Evolutionary conservation across 2,888 invertebrate species (phyloP).

Genomic region (Drosophila anomelani): DNA sequence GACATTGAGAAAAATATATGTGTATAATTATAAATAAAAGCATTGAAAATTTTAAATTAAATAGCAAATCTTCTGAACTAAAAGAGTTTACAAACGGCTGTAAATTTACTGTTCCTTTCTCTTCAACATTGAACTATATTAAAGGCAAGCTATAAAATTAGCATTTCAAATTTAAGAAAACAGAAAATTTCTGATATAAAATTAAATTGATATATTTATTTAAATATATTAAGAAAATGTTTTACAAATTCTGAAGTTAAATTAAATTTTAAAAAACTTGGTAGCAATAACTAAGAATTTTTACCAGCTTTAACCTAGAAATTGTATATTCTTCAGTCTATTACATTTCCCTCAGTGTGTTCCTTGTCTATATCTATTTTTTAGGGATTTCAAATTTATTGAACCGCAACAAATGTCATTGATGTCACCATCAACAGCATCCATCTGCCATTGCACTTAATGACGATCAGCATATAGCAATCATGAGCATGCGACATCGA

Average conservation of each 20-base stretch:
- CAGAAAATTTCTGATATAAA: no score
- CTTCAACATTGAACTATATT: not conserved
- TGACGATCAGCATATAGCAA: slow-evolving; percentile 22
- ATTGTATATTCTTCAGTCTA: no score
- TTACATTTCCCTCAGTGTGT: not conserved
- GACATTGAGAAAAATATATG: not conserved
- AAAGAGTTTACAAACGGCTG: not conserved
- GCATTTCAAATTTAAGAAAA: no score
- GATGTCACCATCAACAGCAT: slow-evolving; percentile 66
- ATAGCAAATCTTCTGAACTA: not conserved
- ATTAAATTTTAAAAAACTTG: no score
- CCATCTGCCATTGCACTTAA: slow-evolving; percentile 40
- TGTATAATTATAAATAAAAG: not conserved
- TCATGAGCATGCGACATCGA: slow-evolving; percentile 39
- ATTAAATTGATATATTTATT: no score
- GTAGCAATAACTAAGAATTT: no score
- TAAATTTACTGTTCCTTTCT: no score
- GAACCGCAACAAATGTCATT: slow-evolving; percentile 80
- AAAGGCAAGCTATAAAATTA: not conserved
- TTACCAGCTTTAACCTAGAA: no score
- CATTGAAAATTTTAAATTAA: no score
- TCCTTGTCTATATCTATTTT: slow-evolving; percentile 7
- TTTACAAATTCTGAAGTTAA: not conserved
- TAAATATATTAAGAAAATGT: not conserved
- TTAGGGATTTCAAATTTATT: slow-evolving; percentile 73